Evolutionary conservation across 1,140 invertebrate genomes (phyloP).

Genomic region (Meloidogyne chitwoodi): DNA sequence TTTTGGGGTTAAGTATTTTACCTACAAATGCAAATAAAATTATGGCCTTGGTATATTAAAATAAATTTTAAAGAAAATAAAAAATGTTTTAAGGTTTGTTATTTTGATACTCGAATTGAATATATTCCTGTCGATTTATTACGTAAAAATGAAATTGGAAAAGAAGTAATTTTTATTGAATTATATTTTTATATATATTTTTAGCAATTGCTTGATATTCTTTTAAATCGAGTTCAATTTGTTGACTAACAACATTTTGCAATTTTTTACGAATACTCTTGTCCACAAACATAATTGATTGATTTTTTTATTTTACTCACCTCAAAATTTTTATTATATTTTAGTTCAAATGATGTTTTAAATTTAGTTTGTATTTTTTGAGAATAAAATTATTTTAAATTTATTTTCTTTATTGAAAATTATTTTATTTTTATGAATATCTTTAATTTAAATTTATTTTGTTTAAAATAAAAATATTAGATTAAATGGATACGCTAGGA

Average conservation of each 20-base stretch:
- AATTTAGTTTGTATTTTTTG: not conserved
- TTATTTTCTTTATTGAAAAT: not conserved
- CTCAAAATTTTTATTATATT: not conserved
- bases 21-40: not conserved
- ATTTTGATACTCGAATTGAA: not conserved
- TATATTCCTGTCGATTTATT: not conserved
- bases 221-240: not conserved
- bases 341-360: not conserved
- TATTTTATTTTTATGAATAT: not conserved
- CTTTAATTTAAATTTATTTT: not conserved
- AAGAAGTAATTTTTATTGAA: not conserved
- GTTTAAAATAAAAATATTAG: not conserved
- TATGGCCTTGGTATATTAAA: not conserved
- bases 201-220: not conserved
- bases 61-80: not conserved
- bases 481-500: too few relatives aligned
- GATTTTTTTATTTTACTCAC: not conserved
- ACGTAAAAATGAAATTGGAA: not conserved
- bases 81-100: not conserved
- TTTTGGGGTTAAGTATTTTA: not conserved
- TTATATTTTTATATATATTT: not conserved
- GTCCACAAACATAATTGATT: not conserved
- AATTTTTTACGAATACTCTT: too few relatives aligned
- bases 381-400: not conserved
- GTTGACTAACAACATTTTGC: not conserved